Conservation (phyloP, 2,888 invertebrate genomes). For the Hymenopus coronatus region DNA sequence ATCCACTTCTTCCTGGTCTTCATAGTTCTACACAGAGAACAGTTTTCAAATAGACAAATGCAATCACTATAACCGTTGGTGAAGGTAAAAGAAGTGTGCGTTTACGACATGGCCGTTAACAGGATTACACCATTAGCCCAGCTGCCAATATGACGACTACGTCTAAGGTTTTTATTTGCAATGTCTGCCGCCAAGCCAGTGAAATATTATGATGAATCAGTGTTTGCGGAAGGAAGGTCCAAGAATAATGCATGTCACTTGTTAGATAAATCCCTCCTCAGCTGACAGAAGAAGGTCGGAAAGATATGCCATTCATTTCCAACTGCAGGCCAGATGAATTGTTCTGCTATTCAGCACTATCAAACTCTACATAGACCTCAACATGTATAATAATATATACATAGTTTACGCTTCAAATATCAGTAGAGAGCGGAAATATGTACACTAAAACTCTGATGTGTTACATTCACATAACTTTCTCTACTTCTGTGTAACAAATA, state of each 20-base stretch:
- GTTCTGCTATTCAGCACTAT: too few relatives aligned
- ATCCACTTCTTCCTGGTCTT: too few relatives aligned
- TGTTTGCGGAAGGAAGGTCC: not conserved
- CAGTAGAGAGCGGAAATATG: too few relatives aligned
- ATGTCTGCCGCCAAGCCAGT: not conserved
- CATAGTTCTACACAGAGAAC: too few relatives aligned
- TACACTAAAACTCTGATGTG: too few relatives aligned
- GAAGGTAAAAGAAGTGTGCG: not conserved
- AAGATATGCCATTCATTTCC: too few relatives aligned
- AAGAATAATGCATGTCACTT: not conserved
- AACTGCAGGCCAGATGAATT: too few relatives aligned
- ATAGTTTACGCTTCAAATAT: too few relatives aligned
- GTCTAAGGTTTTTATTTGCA: not conserved
- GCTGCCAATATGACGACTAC: not conserved
- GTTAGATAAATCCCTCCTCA: not conserved
- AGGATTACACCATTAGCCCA: not conserved
- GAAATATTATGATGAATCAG: not conserved
- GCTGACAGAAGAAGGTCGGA: not conserved
- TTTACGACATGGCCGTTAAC: not conserved
- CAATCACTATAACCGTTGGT: not conserved
- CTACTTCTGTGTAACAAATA: too few relatives aligned
- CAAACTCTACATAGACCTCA: too few relatives aligned
- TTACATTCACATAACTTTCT: too few relatives aligned
- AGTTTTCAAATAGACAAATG: not conserved
- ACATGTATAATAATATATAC: too few relatives aligned